phyloP scores from a whole-genome alignment of 35 echinoderm and acorn worm species.

The Heliocidaris tuberculata region DNA sequence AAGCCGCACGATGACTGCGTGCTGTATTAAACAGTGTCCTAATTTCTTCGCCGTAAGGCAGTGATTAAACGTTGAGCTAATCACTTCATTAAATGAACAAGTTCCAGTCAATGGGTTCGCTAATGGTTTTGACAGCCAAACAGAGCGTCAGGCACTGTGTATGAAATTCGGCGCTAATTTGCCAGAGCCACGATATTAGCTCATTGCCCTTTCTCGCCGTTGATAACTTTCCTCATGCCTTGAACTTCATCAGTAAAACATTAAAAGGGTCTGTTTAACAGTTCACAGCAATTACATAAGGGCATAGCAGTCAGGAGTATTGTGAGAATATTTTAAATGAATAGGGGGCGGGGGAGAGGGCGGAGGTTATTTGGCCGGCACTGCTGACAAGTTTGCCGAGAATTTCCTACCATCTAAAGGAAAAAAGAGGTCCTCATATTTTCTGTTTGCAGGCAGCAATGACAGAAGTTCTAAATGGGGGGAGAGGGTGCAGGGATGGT shows the following conservation, averaged over 20 bases:
- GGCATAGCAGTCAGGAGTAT: background rate
- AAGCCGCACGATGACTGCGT: background rate
- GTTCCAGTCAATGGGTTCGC: background rate
- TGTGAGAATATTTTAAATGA: background rate
- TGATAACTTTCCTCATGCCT: background rate
- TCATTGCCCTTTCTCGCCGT: background rate
- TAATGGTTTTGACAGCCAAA: constrained; percentile 5
- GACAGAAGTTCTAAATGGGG: no score
- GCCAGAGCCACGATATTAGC: background rate
- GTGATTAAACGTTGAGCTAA: constrained; percentile 1
- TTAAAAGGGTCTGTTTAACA: background rate
- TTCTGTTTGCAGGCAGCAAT: no score
- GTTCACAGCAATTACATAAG: background rate
- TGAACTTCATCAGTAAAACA: background rate
- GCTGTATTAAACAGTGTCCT: background rate
- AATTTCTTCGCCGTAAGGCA: background rate
- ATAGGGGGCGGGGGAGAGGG: no score
- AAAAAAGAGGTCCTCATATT: background rate
- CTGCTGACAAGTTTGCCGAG: no score
- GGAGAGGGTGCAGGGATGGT: no score
- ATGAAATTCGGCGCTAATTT: background rate
- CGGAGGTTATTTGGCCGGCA: no score
- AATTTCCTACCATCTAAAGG: background rate
- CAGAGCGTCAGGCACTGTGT: background rate
- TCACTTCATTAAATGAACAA: constrained; percentile 5